Evolutionary conservation across 1,140 invertebrate species (phyloP), one percentile per base, ranked within the genome.

Genomic region (Ceratosolen solmsi): DNA sequence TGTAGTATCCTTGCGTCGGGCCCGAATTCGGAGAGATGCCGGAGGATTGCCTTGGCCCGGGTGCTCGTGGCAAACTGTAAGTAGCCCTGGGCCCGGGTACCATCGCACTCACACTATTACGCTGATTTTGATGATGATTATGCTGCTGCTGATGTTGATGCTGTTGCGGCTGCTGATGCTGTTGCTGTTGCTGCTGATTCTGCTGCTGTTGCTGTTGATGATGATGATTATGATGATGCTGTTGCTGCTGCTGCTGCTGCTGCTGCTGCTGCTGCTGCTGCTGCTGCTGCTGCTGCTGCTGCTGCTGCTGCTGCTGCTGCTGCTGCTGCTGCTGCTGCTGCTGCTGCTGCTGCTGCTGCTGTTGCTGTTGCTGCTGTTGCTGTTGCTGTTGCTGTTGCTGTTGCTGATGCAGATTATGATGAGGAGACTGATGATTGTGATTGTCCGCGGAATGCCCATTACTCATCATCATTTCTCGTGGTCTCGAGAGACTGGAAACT

Each of bases 1-100:
- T 93, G 81, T 93, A 93, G 54, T 93, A 93, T n/a, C 91, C 91
- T 30, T 89, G 87, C 20, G 88, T 86, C 8, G 88, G 87, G 5
- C 82, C 84, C 3, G 30, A 13, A 8, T 72, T 76, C 1, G 85
- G 78, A 0, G 86, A 84, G 70, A 85, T 74, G 22, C 74, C 84
- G 0, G 87, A 84, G 2, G 87, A 86, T 41, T 91, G 85, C 83
- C 89, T 82, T 22, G 89, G 79, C 8, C 89, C 87, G 54, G 90
- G 89, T 74, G 92, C 89, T 75, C 91, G 82, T 82, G 92, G 89
- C 86, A 93, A 72, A 84, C 91, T 91, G 82, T 91, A 92, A 13
- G 92, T 92, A 0, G 90, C 88, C 36, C 92, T 88, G 27, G 92
- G 89, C 8, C 90, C 92, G 0, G 85, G 85, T 7, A 68, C 0